Evolutionary conservation across 1,140 invertebrate genomes (phyloP), one percentile per base, ranked within the genome.

Genomic region (Zophobas atratus): DNA sequence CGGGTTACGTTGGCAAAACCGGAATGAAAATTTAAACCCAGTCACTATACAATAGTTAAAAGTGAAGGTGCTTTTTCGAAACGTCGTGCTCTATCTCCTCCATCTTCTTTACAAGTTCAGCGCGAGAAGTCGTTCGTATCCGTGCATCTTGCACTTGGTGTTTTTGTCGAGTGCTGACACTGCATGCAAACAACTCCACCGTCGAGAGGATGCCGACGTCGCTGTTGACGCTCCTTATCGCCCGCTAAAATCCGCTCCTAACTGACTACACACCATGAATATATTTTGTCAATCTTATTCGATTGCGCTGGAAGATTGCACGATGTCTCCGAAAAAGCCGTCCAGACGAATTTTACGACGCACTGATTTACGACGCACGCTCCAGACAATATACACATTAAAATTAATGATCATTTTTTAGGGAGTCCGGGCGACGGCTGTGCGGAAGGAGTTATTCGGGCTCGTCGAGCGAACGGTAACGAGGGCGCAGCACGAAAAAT

Each of bases 161-260:
- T 67, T 67, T 67, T 67, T 67, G 6, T 38, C 20, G 49, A 51
- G 20, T 53, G 60, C 53, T 55, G 76, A 71, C 49, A 71, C n/a
- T 77, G 75, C 67, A 70, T 67, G 60, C 60, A 67, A 67, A 67
- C 60, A 67, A 67, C 60, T 67, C 33, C 38, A 67, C 36, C 39
- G 60, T 63, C 35, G 36, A 39, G 57, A 63, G 57, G 57, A 63
- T 41, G 57, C 57, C 57, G 56, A 34, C 56, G 56, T 60, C 35
- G 60, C 8, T 67, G 39, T 67, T 67, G 60, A 67, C 60, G 39
- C 60, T 67, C 6, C 60, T 67, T 41, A 67, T 67, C 60, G 38
- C 39, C 39, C 38, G n/a, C 60, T 51, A 8, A 63, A 63, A 63
- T 63, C 57, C 57, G 35, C 32, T 67, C 49, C 49, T 6, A 51